phyloP scores from a whole-genome alignment of 2,888 invertebrate genomes.

The Tetragonula carbonaria region DNA sequence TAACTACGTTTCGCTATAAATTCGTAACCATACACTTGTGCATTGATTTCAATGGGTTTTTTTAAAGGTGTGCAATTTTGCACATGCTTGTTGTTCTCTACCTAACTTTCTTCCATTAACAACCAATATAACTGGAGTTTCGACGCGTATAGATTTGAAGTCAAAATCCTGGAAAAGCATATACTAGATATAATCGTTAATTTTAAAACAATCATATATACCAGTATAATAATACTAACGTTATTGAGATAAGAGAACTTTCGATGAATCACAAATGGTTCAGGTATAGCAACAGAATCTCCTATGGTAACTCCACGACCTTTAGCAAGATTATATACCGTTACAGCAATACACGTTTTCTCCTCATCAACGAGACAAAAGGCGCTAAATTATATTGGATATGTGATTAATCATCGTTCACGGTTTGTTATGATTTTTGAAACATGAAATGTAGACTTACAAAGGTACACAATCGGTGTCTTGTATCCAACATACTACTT shows the following conservation, averaged over 20 bases:
- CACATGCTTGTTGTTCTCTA: slow-evolving; percentile 88
- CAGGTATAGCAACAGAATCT: slow-evolving; percentile 92
- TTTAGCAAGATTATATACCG: slow-evolving; percentile 93
- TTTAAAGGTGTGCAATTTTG: slow-evolving; percentile 88
- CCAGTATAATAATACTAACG: slow-evolving; percentile 81
- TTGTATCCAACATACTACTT: slow-evolving; percentile 92
- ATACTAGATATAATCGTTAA: slow-evolving; percentile 25
- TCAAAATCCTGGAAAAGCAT: slow-evolving; percentile 87
- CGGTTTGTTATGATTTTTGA: slow-evolving; percentile 27
- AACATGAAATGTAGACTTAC: slow-evolving; percentile 85
- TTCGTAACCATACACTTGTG: slow-evolving; percentile 60
- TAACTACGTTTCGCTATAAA: slow-evolving; percentile 17
- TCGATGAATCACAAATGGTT: slow-evolving; percentile 88
- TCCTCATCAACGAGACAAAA: slow-evolving; percentile 92
- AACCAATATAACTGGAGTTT: slow-evolving; percentile 90
- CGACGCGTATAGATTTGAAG: slow-evolving; percentile 91
- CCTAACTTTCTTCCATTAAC: slow-evolving; percentile 91
- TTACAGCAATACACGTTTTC: slow-evolving; percentile 89
- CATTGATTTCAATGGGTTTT: slow-evolving; percentile 85
- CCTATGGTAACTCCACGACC: slow-evolving; percentile 94
- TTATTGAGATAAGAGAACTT: slow-evolving; percentile 86
- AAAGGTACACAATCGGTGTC: slow-evolving; percentile 91
- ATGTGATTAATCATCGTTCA: slow-evolving; percentile 27
- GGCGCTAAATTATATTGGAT: slow-evolving; percentile 86
- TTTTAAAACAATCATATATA: slow-evolving; percentile 9